These are phyloP conservation scores for Eonycteris spelaea DNA, from an alignment of 2,113 vertebrate species.

Conservation along the genomic window DNA sequence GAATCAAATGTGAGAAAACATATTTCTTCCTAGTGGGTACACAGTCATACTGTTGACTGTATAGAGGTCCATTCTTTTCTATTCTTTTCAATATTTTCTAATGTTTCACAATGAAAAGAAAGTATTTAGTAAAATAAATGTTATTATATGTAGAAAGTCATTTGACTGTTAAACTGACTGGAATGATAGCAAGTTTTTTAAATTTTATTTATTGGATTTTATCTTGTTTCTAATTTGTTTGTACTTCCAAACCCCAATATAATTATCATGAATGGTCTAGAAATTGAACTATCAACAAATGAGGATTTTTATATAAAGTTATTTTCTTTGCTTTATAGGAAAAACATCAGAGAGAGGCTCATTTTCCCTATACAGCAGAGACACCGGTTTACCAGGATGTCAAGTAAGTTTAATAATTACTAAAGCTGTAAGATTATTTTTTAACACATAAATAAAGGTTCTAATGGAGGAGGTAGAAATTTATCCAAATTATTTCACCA, in stretches of 20 bases:
- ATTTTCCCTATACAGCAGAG: conserved; percentile 91
- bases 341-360: conserved; percentile 92
- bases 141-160: not conserved
- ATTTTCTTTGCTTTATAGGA: conserved; percentile 83
- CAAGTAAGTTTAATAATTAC: conserved; percentile 86
- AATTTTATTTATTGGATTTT: not conserved
- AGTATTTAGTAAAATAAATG: not conserved
- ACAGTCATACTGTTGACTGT: not conserved
- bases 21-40: not conserved
- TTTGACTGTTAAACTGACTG: not conserved
- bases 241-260: not conserved
- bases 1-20: not conserved
- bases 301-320: conserved; percentile 48
- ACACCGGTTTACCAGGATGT: conserved; percentile 89
- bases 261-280: not conserved
- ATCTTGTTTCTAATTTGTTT: conserved; percentile 12
- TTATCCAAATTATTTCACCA: conserved; percentile 18
- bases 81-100: not conserved
- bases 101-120: not conserved
- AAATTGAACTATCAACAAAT: conserved; percentile 24
- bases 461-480: conserved; percentile 1
- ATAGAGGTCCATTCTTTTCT: not conserved
- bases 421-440: conserved; percentile 34
- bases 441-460: not conserved
- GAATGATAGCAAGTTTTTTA: not conserved